Conservation (phyloP, 2,888 invertebrate species). For the Odontocolon sp. region DNA sequence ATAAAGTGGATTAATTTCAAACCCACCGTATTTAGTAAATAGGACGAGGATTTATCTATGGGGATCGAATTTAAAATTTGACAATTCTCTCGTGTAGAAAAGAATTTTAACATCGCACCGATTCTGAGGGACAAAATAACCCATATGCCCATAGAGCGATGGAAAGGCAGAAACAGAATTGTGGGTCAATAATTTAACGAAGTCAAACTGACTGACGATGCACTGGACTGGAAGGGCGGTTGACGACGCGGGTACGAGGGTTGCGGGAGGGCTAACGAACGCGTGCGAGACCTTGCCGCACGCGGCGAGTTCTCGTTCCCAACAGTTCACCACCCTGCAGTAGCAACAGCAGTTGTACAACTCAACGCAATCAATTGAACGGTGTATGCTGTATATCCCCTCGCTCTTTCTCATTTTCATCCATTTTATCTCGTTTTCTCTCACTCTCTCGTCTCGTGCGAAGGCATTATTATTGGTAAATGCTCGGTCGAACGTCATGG, state of each 20-base stretch:
- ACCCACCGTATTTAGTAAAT: too few relatives aligned
- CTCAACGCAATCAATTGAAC: constrained; percentile 55
- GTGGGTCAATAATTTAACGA: constrained; percentile 55
- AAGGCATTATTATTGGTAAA: constrained; percentile 56
- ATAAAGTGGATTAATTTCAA: too few relatives aligned
- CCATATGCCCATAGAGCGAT: neutral
- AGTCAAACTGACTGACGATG: constrained; percentile 50
- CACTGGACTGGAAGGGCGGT: constrained; percentile 13
- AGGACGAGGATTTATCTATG: constrained; percentile 3
- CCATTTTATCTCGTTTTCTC: neutral
- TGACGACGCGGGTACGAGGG: constrained; percentile 6
- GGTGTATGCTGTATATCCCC: constrained; percentile 27
- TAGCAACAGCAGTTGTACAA: constrained; percentile 24
- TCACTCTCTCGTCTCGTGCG: constrained; percentile 32
- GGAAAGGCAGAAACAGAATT: constrained; percentile 23
- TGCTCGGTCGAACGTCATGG: constrained; percentile 51
- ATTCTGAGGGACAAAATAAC: neutral
- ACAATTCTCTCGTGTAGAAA: neutral
- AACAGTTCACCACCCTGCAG: constrained; percentile 44
- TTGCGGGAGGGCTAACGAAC: constrained; percentile 53
- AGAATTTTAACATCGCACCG: neutral
- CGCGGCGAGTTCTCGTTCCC: constrained; percentile 44
- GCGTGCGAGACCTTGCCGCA: constrained; percentile 49
- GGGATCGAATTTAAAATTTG: constrained; percentile 16
- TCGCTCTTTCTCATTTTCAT: constrained; percentile 9